These are phyloP conservation scores for Cyrtorhinus lividipennis DNA, from an alignment of 1,140 invertebrate genomes.

Conservation along the genomic window DNA sequence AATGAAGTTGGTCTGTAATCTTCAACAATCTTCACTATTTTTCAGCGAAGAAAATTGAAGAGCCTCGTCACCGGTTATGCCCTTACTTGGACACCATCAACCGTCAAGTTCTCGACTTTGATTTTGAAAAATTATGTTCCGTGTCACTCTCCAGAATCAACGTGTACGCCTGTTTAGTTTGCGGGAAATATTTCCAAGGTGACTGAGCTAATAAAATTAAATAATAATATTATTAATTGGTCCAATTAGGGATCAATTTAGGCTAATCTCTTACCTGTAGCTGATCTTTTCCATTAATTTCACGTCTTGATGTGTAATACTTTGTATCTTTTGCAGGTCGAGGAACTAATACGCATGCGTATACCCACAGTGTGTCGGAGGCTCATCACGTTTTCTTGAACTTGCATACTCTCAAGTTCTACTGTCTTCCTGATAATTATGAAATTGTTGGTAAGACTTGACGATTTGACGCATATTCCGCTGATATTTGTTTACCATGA, in stretches of 20 bases:
- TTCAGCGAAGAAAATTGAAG: constrained; percentile 21
- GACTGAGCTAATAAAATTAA: no score
- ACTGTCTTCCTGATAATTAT: constrained; percentile 98
- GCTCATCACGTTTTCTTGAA: constrained; percentile 98
- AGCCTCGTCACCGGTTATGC: constrained; percentile 40
- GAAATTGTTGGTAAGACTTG: constrained; percentile 86
- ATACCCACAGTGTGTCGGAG: constrained; percentile 94
- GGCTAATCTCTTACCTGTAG: background rate
- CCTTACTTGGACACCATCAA: constrained; percentile 97
- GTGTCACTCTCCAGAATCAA: constrained; percentile 96
- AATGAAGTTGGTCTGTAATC: background rate
- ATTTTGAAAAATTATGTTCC: constrained; percentile 99
- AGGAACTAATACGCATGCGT: constrained; percentile 96
- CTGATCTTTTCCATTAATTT: background rate
- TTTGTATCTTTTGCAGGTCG: constrained; percentile 47
- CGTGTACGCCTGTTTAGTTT: constrained; percentile 99
- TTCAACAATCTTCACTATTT: constrained; percentile 2
- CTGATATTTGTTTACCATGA: no score
- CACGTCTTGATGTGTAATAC: no score
- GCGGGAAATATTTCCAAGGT: constrained; percentile 98
- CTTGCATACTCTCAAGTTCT: constrained; percentile 93
- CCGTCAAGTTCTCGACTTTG: constrained; percentile 93
- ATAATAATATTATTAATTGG: no score
- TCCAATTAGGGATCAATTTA: background rate
- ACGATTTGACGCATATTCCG: constrained; percentile 12